Conservation (phyloP, 2,113 vertebrate genomes). For the Glaucidium brasilianum region DNA sequence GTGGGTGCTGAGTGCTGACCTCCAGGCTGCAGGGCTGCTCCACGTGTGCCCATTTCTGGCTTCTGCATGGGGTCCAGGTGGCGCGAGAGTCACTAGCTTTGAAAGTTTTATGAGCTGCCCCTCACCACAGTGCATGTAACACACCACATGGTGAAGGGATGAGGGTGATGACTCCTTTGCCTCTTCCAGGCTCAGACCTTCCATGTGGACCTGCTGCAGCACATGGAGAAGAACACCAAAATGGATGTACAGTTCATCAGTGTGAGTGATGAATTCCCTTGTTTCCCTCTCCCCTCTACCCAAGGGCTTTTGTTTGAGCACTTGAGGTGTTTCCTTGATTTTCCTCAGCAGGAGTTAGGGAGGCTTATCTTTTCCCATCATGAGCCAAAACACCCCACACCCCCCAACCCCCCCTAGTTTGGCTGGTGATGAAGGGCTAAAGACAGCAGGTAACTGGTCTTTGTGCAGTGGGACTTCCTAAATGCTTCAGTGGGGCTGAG, state of each 20-base stretch:
- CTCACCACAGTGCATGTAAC: neutral
- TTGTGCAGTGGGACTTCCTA: neutral
- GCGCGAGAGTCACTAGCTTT: neutral
- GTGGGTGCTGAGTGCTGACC: neutral
- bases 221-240: slow-evolving; percentile 94
- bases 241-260: slow-evolving; percentile 93
- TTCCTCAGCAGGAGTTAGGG: neutral
- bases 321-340: neutral
- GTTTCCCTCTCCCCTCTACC: neutral
- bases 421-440: neutral
- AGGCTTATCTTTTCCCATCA: neutral
- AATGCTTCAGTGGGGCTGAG: accelerated
- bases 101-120: neutral
- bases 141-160: neutral
- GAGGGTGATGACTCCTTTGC: neutral
- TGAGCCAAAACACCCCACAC: neutral
- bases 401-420: neutral
- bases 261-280: slow-evolving; percentile 70
- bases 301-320: neutral
- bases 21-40: neutral
- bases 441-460: neutral
- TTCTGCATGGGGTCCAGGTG: neutral
- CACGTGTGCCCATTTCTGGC: neutral
- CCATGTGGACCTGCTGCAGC: slow-evolving; percentile 88
- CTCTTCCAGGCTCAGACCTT: slow-evolving; percentile 87